These are phyloP conservation scores for Cygnus atratus DNA, from an alignment of 2,113 vertebrate species.

Conservation along the genomic window DNA sequence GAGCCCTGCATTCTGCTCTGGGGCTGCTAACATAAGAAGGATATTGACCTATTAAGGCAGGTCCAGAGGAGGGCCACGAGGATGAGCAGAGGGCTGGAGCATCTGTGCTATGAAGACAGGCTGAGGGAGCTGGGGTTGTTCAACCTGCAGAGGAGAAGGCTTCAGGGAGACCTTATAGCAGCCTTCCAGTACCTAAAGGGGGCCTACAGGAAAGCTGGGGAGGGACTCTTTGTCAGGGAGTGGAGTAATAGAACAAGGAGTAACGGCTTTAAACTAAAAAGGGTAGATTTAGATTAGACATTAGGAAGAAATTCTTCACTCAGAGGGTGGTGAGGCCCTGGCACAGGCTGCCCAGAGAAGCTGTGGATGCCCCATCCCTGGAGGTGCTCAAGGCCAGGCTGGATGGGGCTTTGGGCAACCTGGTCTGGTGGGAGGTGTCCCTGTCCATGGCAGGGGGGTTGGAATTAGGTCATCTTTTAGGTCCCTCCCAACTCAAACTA, in stretches of 20 bases:
- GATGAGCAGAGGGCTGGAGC: not conserved
- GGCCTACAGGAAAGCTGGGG: too few relatives aligned
- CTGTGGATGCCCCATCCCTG: not conserved
- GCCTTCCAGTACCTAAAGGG: too few relatives aligned
- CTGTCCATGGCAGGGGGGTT: not conserved
- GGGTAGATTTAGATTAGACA: not conserved
- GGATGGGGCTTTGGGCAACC: not conserved
- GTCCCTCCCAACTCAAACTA: not conserved
- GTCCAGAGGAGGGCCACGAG: not conserved
- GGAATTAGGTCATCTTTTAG: not conserved
- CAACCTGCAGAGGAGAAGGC: too few relatives aligned
- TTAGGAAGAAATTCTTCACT: not conserved
- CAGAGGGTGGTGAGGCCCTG: not conserved
- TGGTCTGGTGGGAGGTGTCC: not conserved
- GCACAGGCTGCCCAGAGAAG: not conserved
- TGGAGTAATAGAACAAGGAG: not conserved
- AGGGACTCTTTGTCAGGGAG: not conserved
- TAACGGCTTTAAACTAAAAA: too few relatives aligned
- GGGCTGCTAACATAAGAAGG: not conserved
- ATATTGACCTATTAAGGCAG: not conserved
- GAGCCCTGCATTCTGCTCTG: not conserved
- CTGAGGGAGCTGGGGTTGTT: not conserved
- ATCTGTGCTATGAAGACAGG: not conserved
- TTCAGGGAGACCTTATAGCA: too few relatives aligned
- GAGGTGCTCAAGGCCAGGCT: not conserved